Evolutionary conservation across 2,888 invertebrate species (phyloP).

Genomic region (Lucinisca nassula): DNA sequence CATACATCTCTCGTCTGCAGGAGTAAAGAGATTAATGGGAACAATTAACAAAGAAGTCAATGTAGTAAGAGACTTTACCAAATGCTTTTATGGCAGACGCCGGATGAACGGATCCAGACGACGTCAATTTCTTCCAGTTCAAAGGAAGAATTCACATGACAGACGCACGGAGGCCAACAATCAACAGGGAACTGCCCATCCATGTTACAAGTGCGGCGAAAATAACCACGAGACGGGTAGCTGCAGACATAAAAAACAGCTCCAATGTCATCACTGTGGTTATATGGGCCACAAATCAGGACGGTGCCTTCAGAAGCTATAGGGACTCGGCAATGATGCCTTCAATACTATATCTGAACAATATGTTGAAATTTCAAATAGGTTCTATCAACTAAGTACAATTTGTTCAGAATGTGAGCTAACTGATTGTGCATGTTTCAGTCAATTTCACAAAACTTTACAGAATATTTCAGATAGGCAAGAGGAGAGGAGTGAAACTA

Average conservation of each 20-base stretch:
- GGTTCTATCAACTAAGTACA: neutral
- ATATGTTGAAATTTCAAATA: neutral
- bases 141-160: too few species aligned
- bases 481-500: too few species aligned
- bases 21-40: neutral
- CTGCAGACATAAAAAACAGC: neutral
- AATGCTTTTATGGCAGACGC: too few species aligned
- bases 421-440: neutral
- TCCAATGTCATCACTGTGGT: neutral
- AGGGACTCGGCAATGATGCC: conserved; percentile 1
- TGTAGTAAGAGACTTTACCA: neutral
- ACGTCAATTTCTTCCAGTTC: too few species aligned
- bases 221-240: neutral
- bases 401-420: neutral
- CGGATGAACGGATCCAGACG: too few species aligned
- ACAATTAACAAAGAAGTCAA: neutral
- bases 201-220: neutral
- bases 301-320: neutral
- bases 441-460: neutral
- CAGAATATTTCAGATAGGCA: too few species aligned
- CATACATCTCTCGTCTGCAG: neutral
- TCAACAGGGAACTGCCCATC: neutral
- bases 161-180: too few species aligned
- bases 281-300: neutral
- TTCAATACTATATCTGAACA: neutral